phyloP scores from a whole-genome alignment of 2,888 invertebrate species.

The Trissonchulus latispiculum region DNA sequence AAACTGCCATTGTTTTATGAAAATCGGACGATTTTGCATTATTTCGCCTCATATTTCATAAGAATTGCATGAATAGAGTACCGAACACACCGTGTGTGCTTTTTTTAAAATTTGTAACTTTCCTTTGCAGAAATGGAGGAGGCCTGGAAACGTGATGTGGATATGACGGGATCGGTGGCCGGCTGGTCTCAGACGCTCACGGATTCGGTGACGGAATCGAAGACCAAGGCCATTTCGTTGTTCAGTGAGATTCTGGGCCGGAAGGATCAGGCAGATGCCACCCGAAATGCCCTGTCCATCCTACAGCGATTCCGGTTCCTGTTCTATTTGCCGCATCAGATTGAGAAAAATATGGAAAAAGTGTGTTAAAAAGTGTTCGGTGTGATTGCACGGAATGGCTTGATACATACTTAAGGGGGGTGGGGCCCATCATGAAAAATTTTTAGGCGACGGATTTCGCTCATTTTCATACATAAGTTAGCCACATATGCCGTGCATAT shows the following conservation, averaged over 20 bases:
- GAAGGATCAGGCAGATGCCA: conserved; percentile 88
- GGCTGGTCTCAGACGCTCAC: conserved; percentile 46
- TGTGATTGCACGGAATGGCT: too few relatives aligned
- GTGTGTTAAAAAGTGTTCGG: conserved; percentile 37
- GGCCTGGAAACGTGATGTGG: conserved; percentile 32
- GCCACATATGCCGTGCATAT: too few relatives aligned
- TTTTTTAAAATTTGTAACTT: too few relatives aligned
- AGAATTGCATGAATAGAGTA: too few relatives aligned
- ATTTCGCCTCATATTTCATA: too few relatives aligned
- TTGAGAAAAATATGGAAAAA: conserved; percentile 80
- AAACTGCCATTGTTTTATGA: too few relatives aligned
- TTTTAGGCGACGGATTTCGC: too few relatives aligned
- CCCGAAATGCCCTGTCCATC: conserved; percentile 81
- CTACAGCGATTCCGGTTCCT: conserved; percentile 86
- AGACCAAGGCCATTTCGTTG: conserved; percentile 75
- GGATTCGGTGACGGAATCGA: conserved; percentile 58
- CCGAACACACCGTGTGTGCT: too few relatives aligned
- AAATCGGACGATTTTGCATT: too few relatives aligned
- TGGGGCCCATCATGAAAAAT: too few relatives aligned
- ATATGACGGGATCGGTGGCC: conserved; percentile 20
- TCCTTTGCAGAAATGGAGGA: conserved; percentile 12
- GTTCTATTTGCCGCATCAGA: conserved; percentile 85
- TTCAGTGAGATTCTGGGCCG: conserved; percentile 83
- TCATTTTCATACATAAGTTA: too few relatives aligned
- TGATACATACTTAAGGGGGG: too few relatives aligned